Percentiles rank a stretch among this genome's conserved stretches.
phyloP scores from a whole-genome alignment of 2,113 vertebrate species.

The Nettapus auritus region DNA sequence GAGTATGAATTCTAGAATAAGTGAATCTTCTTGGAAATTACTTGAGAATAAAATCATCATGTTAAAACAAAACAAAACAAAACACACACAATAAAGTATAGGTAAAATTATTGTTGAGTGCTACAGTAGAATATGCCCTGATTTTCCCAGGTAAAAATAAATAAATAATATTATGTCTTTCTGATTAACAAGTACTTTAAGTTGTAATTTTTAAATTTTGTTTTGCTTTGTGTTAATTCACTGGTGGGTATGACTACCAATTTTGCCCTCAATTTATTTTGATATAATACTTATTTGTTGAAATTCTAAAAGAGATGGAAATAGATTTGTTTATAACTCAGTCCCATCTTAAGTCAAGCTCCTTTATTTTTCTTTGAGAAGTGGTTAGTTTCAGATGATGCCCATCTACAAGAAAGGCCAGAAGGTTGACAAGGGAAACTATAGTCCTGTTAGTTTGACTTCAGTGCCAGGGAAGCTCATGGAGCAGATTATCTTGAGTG shows the following conservation, averaged over 20 bases:
- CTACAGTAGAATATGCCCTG: neutral
- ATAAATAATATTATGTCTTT: neutral
- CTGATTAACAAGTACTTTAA: neutral
- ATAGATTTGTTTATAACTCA: neutral
- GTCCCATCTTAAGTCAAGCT: neutral
- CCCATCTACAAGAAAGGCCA: too few relatives aligned
- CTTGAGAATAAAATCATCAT: neutral
- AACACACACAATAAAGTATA: too few relatives aligned
- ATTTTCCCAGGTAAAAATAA: neutral
- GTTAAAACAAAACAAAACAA: neutral
- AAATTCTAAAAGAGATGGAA: neutral
- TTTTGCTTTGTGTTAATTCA: neutral
- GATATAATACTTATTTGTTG: neutral
- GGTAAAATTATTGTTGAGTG: neutral
- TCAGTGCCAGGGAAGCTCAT: too few relatives aligned
- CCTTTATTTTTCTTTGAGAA: neutral
- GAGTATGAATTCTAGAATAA: neutral
- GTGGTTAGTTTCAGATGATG: neutral
- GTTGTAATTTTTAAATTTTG: neutral
- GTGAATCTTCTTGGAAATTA: neutral
- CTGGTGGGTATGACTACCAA: neutral
- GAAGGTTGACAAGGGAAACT: too few relatives aligned
- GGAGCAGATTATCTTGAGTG: too few relatives aligned
- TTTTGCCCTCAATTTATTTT: neutral
- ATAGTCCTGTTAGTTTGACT: too few relatives aligned